These are phyloP conservation scores for Polypedilum vanderplanki DNA, from an alignment of 1,140 invertebrate genomes.

Conservation along the genomic window DNA sequence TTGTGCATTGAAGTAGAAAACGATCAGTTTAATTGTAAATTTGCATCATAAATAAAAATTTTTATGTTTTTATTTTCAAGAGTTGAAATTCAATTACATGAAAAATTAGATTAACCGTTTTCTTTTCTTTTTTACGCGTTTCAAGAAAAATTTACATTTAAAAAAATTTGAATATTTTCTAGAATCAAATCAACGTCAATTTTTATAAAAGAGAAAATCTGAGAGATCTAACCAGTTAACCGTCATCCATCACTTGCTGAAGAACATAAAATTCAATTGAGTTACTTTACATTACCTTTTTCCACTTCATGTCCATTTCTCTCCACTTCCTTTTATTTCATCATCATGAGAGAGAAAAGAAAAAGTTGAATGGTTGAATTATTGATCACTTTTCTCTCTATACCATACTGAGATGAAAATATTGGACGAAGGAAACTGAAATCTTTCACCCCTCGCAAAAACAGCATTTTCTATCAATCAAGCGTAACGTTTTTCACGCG, in stretches of 20 bases:
- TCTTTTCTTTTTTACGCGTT: too few relatives aligned
- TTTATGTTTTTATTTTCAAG: too few relatives aligned
- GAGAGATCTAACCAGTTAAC: background rate
- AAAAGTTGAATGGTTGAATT: constrained; percentile 19
- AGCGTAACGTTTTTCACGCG: constrained; percentile 23
- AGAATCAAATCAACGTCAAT: background rate
- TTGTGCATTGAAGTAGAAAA: background rate
- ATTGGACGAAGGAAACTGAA: background rate
- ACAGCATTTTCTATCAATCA: constrained; percentile 18
- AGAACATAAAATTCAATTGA: too few relatives aligned
- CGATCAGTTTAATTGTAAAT: constrained; percentile 5
- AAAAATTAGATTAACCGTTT: constrained; percentile 16
- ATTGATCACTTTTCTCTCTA: constrained; percentile 11
- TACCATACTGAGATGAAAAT: background rate
- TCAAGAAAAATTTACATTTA: too few relatives aligned
- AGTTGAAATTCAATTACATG: background rate
- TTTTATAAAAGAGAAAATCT: background rate
- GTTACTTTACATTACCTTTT: background rate
- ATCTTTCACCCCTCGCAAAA: background rate
- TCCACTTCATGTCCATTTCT: background rate
- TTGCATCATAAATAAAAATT: too few relatives aligned
- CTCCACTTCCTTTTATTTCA: constrained; percentile 19
- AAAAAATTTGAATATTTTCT: background rate
- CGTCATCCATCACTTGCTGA: background rate
- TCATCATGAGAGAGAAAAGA: background rate